Base-by-base conservation (phyloP, 2,888 invertebrate genomes). In the Eupithecia subfuscata region DNA sequence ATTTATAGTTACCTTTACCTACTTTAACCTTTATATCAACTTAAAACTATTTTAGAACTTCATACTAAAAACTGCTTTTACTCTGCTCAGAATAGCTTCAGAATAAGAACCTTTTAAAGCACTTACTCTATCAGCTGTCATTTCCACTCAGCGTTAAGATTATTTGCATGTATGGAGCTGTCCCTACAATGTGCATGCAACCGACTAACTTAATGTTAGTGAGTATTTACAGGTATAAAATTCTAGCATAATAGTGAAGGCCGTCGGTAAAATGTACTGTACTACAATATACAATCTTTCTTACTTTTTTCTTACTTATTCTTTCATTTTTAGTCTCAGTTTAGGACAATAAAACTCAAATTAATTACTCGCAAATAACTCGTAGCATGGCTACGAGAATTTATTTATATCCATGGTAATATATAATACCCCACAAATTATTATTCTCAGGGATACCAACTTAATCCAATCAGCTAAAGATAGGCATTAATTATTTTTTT, bases 151-250 rank as follows among this genome's bases (percentile, higher is more conserved):
- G 40, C 30, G 43, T 71, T 40, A 65, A 74, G 52, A 65, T 74
- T 76, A 76, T 73, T 73, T 43, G 73, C 69, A 76, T 73, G 25
- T 14, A 34, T 14, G 43, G 40, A 16, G 40, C 65, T 71, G 69
- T 74, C 74, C 45, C 56, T 69, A 69, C 71, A 69, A 71, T 76
- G 74, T 76, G 76, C 73, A 73, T 67, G 63, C 71, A 74, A 67
- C 40, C 70, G 63, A 71, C 64, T n/a, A 18, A n/a, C 37, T 1
- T 4, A 40, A 37, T 40, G 37, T 7, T 65, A 34, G 67, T 37
- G 73, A 37, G 5, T 16, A 16, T 43, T 45, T n/a, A 6, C n/a
- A 56, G 22, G 56, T 56, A 52, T 52, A 56, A 56, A 22, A 22
- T 9, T 22, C 4, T 22, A 56, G 56, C 56, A 22, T n/a, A 56